Conservation (phyloP, 2,888 invertebrate species). For the Merodon equestris region DNA sequence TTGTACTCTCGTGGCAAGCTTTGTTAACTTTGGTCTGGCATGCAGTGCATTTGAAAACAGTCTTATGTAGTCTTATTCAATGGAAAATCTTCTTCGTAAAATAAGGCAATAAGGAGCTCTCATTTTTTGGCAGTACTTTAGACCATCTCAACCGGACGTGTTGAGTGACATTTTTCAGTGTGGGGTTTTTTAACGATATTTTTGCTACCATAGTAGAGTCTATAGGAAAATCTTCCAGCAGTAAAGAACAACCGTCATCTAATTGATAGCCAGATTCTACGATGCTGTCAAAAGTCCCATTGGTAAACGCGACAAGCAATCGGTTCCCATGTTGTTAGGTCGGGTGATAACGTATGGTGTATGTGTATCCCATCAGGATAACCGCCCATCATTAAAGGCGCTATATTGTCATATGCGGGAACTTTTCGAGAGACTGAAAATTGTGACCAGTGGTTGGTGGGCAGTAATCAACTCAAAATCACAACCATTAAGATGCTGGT, state of each 20-base stretch:
- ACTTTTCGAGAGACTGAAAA: conserved; percentile 52
- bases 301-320: conserved; percentile 31
- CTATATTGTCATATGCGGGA: conserved; percentile 49
- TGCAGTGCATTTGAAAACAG: not conserved
- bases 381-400: conserved; percentile 55
- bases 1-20: conserved; percentile 5
- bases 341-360: conserved; percentile 25
- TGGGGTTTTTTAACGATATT: not conserved
- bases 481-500: conserved; percentile 45
- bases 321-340: no score
- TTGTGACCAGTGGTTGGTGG: conserved; percentile 38
- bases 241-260: not conserved
- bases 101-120: no score
- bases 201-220: not conserved
- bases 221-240: not conserved
- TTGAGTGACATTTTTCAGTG: not conserved
- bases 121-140: not conserved
- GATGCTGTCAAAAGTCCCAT: not conserved
- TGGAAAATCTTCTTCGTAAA: conserved; percentile 8
- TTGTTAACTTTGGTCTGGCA: conserved; percentile 2
- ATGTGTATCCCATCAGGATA: conserved; percentile 30
- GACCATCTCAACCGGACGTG: not conserved
- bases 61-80: not conserved
- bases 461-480: conserved; percentile 50
- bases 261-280: not conserved